Evolutionary conservation across 2,797 vertebrate species (phyloP).

Genomic region (Alosa sapidissima): DNA sequence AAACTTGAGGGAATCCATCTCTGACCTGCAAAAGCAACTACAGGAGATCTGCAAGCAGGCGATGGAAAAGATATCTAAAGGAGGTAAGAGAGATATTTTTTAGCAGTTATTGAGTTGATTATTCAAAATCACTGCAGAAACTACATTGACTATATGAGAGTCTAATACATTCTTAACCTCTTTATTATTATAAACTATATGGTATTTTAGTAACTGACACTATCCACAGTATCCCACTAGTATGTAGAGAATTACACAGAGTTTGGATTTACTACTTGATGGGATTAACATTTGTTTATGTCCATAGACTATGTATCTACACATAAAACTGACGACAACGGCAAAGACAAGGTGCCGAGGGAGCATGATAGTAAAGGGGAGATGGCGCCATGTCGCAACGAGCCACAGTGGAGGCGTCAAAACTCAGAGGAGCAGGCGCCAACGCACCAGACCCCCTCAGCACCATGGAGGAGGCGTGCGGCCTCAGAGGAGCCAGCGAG

Average conservation of each 20-base stretch:
- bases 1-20: neutral
- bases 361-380: neutral
- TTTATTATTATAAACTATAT: too few species aligned
- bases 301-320: neutral
- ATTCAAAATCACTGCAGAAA: neutral
- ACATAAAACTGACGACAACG: too few species aligned
- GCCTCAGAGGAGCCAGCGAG: neutral
- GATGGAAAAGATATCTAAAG: constrained; percentile 10
- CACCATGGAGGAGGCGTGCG: neutral
- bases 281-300: neutral
- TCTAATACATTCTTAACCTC: too few species aligned
- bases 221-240: neutral
- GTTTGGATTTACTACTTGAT: neutral
- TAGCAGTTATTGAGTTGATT: neutral
- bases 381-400: neutral
- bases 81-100: neutral
- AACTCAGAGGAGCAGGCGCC: neutral
- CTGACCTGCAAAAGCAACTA: constrained; percentile 32
- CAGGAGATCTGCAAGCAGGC: constrained; percentile 29
- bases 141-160: neutral
- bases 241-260: too few species aligned
- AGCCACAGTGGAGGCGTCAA: neutral
- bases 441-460: neutral
- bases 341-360: neutral
- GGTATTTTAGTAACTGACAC: neutral